Conservation (phyloP, 30 jellyfish, hydroid and myxozoan genomes). For the Hydra vulgaris region DNA sequence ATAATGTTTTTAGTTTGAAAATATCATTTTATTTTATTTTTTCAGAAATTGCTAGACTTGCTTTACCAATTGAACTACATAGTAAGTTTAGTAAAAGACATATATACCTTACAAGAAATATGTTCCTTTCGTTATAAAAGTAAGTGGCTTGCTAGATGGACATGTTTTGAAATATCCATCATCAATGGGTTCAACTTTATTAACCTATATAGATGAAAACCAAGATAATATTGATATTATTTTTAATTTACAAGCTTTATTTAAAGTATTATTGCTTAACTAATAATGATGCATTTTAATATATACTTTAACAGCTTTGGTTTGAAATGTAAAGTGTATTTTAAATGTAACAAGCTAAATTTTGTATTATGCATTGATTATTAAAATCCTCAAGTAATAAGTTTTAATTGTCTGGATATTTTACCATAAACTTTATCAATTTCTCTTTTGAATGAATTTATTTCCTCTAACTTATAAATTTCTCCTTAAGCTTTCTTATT, state of each 20-base stretch:
- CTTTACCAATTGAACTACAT: constrained; percentile 1
- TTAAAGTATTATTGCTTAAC: neutral
- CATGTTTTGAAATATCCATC: constrained; percentile 2
- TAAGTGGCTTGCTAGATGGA: constrained; percentile 7
- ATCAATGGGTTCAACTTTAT: neutral
- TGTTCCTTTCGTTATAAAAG: constrained; percentile 9
- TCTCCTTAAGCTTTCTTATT: neutral
- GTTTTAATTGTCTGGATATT: neutral
- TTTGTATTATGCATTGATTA: neutral
- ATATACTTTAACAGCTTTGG: neutral
- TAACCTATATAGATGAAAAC: neutral
- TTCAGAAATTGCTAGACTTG: neutral
- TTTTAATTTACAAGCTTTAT: neutral
- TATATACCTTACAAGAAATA: constrained; percentile 9
- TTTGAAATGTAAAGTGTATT: neutral
- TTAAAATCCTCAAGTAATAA: neutral
- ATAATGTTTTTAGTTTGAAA: too few relatives aligned
- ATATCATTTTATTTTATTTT: neutral
- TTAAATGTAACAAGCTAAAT: neutral
- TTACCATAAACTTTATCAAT: neutral
- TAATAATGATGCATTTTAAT: neutral
- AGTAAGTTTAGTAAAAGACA: neutral
- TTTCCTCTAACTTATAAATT: neutral
- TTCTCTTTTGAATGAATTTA: neutral
- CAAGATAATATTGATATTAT: constrained; percentile 3